phyloP scores from a whole-genome alignment of 2,113 vertebrate species.

The Conger conger region DNA sequence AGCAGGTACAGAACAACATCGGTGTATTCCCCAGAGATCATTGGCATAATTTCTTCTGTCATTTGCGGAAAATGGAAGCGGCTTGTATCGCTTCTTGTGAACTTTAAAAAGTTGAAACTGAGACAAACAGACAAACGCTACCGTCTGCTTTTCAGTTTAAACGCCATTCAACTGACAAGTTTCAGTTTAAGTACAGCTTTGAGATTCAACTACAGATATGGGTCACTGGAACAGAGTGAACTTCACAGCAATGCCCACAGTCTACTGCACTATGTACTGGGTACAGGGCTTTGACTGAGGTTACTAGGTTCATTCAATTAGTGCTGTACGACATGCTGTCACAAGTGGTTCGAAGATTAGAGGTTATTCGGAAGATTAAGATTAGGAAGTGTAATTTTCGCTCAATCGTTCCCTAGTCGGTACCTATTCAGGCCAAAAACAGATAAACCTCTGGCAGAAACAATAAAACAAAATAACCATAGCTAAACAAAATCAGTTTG shows the following conservation, averaged over 20 bases:
- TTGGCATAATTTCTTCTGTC: constrained; percentile 19
- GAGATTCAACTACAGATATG: background rate
- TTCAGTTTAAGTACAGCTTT: constrained; percentile 1
- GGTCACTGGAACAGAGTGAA: background rate
- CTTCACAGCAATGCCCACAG: background rate
- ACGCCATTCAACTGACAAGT: constrained; percentile 27
- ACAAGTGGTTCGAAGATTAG: background rate
- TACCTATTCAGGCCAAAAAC: background rate
- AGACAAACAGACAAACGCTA: background rate
- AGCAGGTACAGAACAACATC: background rate
- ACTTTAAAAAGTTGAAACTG: constrained; percentile 10
- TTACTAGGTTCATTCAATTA: background rate
- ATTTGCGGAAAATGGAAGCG: constrained; percentile 18
- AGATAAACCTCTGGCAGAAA: background rate
- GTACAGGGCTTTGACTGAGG: background rate
- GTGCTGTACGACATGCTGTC: background rate
- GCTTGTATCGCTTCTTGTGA: constrained; percentile 15
- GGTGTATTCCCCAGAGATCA: constrained; percentile 1
- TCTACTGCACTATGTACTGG: background rate
- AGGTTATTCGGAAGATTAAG: background rate
- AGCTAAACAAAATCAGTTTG: background rate
- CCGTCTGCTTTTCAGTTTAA: constrained; percentile 51
- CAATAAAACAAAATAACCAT: background rate
- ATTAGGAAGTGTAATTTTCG: background rate
- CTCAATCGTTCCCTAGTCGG: background rate